phyloP scores from a whole-genome alignment of 2,113 vertebrate genomes.

The Apteryx mantelli region DNA sequence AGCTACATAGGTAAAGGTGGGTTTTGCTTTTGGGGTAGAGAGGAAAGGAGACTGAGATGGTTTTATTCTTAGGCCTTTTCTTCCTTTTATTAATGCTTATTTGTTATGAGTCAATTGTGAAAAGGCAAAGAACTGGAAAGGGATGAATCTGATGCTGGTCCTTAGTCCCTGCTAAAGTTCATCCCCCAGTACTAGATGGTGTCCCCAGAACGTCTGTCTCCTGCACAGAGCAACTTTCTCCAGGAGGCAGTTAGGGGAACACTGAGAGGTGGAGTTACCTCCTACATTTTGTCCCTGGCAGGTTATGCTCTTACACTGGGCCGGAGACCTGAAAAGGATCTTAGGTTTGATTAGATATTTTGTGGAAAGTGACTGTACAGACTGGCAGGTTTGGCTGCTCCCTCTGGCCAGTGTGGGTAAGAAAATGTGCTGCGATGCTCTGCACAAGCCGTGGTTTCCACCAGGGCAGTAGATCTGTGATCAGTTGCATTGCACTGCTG shows the following conservation, averaged over 20 bases:
- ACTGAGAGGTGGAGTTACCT: background rate
- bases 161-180: background rate
- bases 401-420: fast-evolving
- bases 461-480: too few species aligned
- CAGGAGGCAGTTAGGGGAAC: background rate
- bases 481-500: background rate
- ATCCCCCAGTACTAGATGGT: background rate
- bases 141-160: background rate
- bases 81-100: background rate
- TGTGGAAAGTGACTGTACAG: background rate
- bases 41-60: background rate
- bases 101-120: background rate
- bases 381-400: background rate
- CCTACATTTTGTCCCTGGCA: background rate
- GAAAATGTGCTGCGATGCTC: background rate
- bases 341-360: background rate
- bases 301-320: background rate
- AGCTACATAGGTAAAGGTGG: background rate
- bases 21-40: background rate
- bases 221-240: background rate
- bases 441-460: background rate
- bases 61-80: background rate
- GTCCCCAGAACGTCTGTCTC: background rate
- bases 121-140: background rate
- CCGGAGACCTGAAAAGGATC: background rate